Percentiles rank a stretch among this genome's conserved stretches.
phyloP scores from a whole-genome alignment of 2,888 invertebrate genomes.

The Globia sparganii region DNA sequence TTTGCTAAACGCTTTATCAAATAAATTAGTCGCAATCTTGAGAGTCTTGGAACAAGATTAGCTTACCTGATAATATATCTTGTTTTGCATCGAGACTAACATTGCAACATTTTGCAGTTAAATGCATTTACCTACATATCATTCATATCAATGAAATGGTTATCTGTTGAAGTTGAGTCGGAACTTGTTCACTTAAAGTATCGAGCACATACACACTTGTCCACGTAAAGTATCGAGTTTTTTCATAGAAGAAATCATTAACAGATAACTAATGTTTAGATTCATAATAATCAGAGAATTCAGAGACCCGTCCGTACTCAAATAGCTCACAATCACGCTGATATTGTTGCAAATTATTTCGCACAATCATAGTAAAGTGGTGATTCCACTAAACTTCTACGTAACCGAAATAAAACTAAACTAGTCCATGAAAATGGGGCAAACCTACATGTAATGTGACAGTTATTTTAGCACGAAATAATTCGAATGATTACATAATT shows the following conservation, averaged over 20 bases:
- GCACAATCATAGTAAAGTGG: constrained; percentile 25
- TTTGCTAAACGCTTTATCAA: constrained; percentile 28
- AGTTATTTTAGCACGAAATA: constrained; percentile 43
- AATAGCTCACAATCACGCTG: not conserved
- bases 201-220: too few species aligned
- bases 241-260: not conserved
- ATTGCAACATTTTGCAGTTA: constrained; percentile 3
- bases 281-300: not conserved
- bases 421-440: constrained; percentile 43
- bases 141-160: not conserved
- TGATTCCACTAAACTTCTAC: constrained; percentile 3
- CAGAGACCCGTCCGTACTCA: too few species aligned
- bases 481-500: constrained; percentile 55
- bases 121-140: not conserved
- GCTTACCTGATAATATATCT: constrained; percentile 4
- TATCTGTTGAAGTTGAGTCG: constrained; percentile 7
- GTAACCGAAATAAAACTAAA: constrained; percentile 50
- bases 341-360: constrained; percentile 17
- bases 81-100: not conserved
- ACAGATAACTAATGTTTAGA: not conserved
- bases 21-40: constrained; percentile 27
- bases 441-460: constrained; percentile 38
- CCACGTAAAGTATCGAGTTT: not conserved
- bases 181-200: not conserved
- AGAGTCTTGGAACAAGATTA: constrained; percentile 14